A percentile compares a stretch with the other conserved stretches of the same genome.
These are phyloP conservation scores for Axinella damicornis DNA, from an alignment of 37 sponge, comb jelly and placozoan genomes.

Conservation along the genomic window DNA sequence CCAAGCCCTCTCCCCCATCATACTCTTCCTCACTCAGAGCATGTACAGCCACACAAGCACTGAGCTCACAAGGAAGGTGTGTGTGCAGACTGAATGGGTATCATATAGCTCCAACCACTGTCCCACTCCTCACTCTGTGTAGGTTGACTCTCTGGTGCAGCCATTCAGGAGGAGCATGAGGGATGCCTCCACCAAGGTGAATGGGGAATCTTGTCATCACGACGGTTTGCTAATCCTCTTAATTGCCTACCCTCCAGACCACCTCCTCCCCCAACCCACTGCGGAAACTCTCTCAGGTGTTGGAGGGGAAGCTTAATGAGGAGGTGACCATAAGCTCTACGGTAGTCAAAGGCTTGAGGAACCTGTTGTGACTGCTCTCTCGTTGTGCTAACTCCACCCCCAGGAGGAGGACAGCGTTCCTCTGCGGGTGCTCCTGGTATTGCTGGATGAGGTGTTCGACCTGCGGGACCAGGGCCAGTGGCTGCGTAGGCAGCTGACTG, in stretches of 20 bases:
- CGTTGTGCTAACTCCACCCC: neutral
- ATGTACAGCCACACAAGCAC: conserved; percentile 35
- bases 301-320: too few species aligned
- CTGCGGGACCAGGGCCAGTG: conserved; percentile 48
- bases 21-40: conserved; percentile 48
- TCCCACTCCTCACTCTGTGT: neutral
- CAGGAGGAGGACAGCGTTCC: conserved; percentile 76
- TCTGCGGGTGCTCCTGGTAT: conserved; percentile 48
- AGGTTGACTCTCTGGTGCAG: conserved; percentile 1
- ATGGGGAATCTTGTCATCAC: too few species aligned
- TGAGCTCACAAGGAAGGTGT: conserved; percentile 54
- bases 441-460: conserved; percentile 81
- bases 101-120: too few species aligned
- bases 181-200: too few species aligned
- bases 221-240: too few species aligned
- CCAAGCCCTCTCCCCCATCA: conserved; percentile 25
- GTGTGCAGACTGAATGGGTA: too few species aligned
- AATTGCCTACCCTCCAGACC: neutral
- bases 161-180: neutral
- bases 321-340: too few species aligned
- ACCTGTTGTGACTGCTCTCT: too few species aligned
- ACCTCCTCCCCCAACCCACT: neutral
- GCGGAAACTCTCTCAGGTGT: too few species aligned
- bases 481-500: conserved; percentile 64
- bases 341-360: too few species aligned